Evolutionary conservation across 64 coral and sea anemone species (phyloP), one percentile per base, ranked within the genome.

Genomic region (Hydrozoanthus tunicans): DNA sequence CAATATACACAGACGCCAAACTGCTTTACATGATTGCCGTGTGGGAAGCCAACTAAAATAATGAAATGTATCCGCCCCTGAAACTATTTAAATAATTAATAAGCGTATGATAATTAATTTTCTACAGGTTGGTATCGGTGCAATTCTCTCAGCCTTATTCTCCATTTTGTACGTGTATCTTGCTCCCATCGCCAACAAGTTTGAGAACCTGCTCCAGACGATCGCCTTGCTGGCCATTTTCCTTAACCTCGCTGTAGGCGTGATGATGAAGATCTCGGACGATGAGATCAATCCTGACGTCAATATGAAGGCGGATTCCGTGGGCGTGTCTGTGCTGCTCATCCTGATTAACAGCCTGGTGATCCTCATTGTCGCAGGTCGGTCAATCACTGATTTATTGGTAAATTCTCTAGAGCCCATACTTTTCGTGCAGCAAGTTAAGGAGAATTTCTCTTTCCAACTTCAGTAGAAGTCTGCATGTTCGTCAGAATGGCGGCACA

Each of bases 161-260:
- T 91, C 91, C 9, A 80, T 96, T 58, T 54, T 91, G 7, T 96
- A 90, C 54, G 91, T 82, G 3, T 95, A 90, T 11, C 78, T 79
- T 3, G 86, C 73, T 13, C 94, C 94, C 17, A 96, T 96, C n/a
- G 75, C 51, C 14, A 90, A 96, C 89, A 77, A 78, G 5, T 93
- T 96, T 74, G 94, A 95, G 58, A 89, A 95, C 65, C 79, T 83
- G 56, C 71, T 95, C 27, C 91, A 93, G 56, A 81, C 89, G 0
- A 93, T 90, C 14, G 86, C 94, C 2, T 80, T 96, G 56, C 77
- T 93, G 88, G 94, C 92, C 25, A 96, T 93, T 64, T 93, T 96
- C 58, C 81, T 96, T 10, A 96, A 96, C 62, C 88, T 96, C 10
- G 81, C 91, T 3, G 90, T 96, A 25, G 94, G 94, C 27, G 91